Percentiles rank a stretch among this genome's conserved stretches.
These are phyloP conservation scores for Acarapis woodi DNA, from an alignment of 1,140 invertebrate species.

Conservation along the genomic window DNA sequence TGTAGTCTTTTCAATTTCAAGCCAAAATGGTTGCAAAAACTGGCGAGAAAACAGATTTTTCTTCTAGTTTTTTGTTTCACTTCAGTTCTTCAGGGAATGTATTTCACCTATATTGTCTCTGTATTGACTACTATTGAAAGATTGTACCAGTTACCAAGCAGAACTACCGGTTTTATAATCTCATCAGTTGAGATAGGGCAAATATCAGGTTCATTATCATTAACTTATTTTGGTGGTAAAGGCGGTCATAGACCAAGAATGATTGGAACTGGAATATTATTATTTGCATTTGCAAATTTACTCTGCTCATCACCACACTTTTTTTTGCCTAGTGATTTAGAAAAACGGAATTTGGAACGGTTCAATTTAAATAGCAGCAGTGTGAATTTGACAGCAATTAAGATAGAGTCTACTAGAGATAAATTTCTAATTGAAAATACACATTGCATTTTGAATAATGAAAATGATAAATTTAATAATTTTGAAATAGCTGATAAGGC, in stretches of 20 bases:
- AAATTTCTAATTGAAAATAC: too few species aligned
- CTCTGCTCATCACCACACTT: constrained; percentile 36
- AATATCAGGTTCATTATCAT: constrained; percentile 35
- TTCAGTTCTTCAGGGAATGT: constrained; percentile 59
- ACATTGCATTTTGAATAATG: too few species aligned
- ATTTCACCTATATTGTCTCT: constrained; percentile 78
- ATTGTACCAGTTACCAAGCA: constrained; percentile 75
- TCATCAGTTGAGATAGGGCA: constrained; percentile 83
- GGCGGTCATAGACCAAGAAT: constrained; percentile 77
- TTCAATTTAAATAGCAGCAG: too few species aligned
- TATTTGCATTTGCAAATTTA: constrained; percentile 57
- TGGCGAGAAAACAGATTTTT: constrained; percentile 64
- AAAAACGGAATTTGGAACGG: too few species aligned
- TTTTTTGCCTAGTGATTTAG: constrained; percentile 6
- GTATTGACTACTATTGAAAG: constrained; percentile 91
- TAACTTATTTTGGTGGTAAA: constrained; percentile 73
- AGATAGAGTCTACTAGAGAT: neutral
- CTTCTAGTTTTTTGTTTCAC: constrained; percentile 45
- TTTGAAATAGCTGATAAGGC: too few species aligned
- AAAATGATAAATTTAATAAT: too few species aligned
- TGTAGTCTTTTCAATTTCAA: constrained; percentile 14
- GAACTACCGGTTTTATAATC: constrained; percentile 69
- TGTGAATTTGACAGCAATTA: too few species aligned
- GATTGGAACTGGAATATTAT: constrained; percentile 72
- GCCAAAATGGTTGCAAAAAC: constrained; percentile 31